Conservation (phyloP, 2,888 invertebrate genomes). For the Amphipoea oculea region DNA sequence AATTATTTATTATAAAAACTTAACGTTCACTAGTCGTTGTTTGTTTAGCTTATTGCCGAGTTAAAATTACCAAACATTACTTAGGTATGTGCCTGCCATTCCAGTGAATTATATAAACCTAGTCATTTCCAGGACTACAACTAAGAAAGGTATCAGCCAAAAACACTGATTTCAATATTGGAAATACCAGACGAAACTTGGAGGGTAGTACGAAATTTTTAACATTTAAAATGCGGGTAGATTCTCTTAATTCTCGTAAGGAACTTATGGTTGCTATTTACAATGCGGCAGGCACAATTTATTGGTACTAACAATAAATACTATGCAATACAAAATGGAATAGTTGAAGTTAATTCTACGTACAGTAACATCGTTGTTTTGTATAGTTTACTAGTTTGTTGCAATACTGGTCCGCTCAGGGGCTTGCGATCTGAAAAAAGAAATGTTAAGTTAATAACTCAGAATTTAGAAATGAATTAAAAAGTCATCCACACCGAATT, state of each 20-base stretch:
- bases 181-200: not conserved
- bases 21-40: conserved; percentile 48
- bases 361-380: conserved; percentile 66
- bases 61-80: conserved; percentile 21
- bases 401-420: conserved; percentile 71
- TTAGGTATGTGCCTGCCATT: conserved; percentile 26
- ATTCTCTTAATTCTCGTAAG: not conserved
- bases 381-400: conserved; percentile 58
- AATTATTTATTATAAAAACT: conserved; percentile 19
- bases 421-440: conserved; percentile 79
- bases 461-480: not conserved
- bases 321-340: conserved; percentile 66
- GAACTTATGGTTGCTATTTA: conserved; percentile 24
- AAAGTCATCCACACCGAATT: not conserved
- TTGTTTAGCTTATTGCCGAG: conserved; percentile 32
- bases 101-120: not conserved
- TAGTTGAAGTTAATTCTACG: conserved; percentile 63
- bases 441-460: not conserved
- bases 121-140: conserved; percentile 10
- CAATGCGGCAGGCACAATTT: conserved; percentile 47
- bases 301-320: conserved; percentile 62
- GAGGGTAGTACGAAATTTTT: conserved; percentile 1
- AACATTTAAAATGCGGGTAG: conserved; percentile 2
- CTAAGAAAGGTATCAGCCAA: not conserved
- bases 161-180: not conserved